Conservation (phyloP, 2,113 vertebrate genomes). For the Erinaceus europaeus region DNA sequence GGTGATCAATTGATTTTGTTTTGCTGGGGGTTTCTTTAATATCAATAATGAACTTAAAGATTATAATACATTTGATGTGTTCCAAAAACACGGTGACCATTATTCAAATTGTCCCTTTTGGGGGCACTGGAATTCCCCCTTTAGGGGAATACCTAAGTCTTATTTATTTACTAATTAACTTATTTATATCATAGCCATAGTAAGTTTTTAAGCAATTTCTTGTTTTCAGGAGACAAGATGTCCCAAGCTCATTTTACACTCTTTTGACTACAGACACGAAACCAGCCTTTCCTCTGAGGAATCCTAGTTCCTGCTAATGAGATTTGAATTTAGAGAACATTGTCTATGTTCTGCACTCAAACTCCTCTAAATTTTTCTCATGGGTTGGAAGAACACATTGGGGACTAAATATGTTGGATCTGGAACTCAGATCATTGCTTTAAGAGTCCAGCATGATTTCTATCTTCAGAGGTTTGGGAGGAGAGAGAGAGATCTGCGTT, state of each 20-base stretch:
- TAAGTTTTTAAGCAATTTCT: not conserved
- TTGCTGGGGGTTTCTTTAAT: not conserved
- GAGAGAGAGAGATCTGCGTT: not conserved
- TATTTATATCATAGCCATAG: too few relatives aligned
- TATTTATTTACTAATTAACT: too few relatives aligned
- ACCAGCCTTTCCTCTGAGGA: constrained; percentile 13
- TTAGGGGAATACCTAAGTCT: too few relatives aligned
- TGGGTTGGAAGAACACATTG: not conserved
- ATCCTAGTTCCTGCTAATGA: not conserved
- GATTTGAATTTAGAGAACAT: not conserved
- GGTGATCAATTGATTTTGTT: constrained; percentile 29
- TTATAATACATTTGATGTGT: constrained; percentile 13
- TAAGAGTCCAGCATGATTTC: not conserved
- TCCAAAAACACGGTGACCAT: not conserved
- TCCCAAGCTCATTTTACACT: not conserved
- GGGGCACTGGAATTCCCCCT: not conserved
- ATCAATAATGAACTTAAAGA: constrained; percentile 1
- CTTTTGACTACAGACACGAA: not conserved
- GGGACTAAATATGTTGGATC: not conserved
- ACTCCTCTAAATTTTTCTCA: not conserved
- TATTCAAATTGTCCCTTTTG: not conserved
- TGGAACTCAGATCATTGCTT: not conserved
- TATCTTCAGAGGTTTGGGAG: not conserved
- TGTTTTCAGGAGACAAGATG: not conserved
- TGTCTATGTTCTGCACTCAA: not conserved